These are phyloP conservation scores for Arenicola marina DNA, from an alignment of 2,888 invertebrate genomes.

Conservation along the genomic window DNA sequence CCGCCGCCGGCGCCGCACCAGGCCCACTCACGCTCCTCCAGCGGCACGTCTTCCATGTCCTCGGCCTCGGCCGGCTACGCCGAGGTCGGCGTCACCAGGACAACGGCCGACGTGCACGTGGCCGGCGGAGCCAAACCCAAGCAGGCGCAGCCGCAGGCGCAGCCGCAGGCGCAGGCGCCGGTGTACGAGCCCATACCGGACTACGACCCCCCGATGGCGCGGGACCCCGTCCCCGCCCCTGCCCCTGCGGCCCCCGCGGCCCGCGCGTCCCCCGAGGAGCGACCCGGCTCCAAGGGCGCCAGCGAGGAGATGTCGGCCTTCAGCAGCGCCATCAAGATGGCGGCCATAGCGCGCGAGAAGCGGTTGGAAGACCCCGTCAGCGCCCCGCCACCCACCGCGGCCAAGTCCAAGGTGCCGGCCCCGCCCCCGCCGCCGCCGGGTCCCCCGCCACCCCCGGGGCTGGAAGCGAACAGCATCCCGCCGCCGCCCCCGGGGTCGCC, in stretches of 20 bases:
- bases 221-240: neutral
- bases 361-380: constrained; percentile 4
- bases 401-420: constrained; percentile 3
- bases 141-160: neutral
- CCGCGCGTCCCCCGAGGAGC: neutral
- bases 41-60: neutral
- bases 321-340: constrained; percentile 17
- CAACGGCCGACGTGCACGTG: neutral
- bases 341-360: constrained; percentile 18
- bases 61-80: neutral
- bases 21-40: neutral
- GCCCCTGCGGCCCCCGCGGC: neutral
- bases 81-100: neutral
- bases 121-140: neutral
- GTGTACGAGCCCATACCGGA: constrained; percentile 22
- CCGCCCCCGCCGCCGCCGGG: neutral
- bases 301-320: constrained; percentile 11
- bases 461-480: neutral
- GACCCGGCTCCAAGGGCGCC: neutral
- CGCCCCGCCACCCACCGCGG: neutral
- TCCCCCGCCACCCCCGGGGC: constrained; percentile 6
- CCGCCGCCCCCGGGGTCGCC: constrained; percentile 20
- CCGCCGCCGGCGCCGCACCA: no score
- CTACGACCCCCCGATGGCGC: neutral
- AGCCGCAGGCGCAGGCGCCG: neutral